These are phyloP conservation scores for Notolepis coatsorum DNA, from an alignment of 2,797 vertebrate species.

Conservation along the genomic window DNA sequence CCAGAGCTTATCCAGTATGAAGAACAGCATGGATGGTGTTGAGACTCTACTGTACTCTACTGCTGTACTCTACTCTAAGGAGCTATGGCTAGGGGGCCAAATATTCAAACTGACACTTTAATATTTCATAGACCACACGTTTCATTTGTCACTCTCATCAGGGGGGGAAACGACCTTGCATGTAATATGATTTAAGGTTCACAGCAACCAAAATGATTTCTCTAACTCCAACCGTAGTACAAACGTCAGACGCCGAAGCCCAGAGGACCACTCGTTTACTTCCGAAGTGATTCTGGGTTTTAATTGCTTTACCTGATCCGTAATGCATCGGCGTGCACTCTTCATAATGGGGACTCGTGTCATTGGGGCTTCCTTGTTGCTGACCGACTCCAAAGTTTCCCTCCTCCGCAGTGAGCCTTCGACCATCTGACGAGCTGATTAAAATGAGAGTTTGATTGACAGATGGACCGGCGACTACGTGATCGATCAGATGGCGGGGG, in stretches of 20 bases:
- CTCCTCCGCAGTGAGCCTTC: not conserved
- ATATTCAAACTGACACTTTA: no score
- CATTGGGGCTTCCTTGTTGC: not conserved
- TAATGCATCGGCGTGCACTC: conserved; percentile 10
- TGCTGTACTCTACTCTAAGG: no score
- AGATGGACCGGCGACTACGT: conserved; percentile 3
- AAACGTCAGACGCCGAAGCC: conserved; percentile 8
- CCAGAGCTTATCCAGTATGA: no score
- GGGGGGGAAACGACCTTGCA: no score
- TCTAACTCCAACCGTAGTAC: not conserved
- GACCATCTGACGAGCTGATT: conserved; percentile 17
- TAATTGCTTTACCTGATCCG: conserved; percentile 23
- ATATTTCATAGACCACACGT: no score
- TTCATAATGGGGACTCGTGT: not conserved
- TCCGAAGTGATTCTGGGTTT: conserved; percentile 16
- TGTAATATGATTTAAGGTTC: not conserved
- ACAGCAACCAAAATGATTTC: not conserved
- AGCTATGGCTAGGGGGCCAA: no score
- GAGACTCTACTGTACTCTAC: no score
- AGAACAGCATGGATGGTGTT: no score
- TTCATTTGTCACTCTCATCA: no score
- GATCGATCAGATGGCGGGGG: conserved; percentile 18
- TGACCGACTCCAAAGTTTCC: not conserved
- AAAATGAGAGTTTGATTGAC: conserved; percentile 28
- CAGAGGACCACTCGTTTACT: conserved; percentile 11